Conservation (phyloP, 2,888 invertebrate species). For the Lepidonotus clava region DNA sequence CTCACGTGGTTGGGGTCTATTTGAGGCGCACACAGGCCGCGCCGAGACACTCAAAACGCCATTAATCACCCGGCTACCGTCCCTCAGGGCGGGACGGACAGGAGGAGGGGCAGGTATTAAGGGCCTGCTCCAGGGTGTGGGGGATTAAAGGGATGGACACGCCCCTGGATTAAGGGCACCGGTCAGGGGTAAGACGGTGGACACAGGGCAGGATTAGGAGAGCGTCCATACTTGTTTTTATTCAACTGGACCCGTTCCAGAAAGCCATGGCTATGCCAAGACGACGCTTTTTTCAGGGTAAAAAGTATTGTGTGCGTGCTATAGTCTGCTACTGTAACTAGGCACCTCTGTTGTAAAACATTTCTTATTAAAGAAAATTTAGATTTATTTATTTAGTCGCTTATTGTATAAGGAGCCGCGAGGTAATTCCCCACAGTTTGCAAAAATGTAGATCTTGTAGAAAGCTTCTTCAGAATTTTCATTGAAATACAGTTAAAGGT, state of each 20-base stretch:
- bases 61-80: conserved; percentile 31
- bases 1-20: conserved; percentile 30
- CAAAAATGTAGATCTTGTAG: too few species aligned
- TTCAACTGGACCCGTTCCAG: conserved; percentile 35
- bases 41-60: conserved; percentile 28
- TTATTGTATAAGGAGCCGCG: too few species aligned
- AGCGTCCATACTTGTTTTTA: background rate
- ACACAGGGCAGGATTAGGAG: background rate
- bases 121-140: background rate
- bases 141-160: conserved; percentile 44
- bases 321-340: too few species aligned
- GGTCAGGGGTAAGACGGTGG: conserved; percentile 28
- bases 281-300: too few species aligned
- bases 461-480: too few species aligned
- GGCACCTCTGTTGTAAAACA: too few species aligned
- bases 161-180: conserved; percentile 5
- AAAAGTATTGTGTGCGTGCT: too few species aligned
- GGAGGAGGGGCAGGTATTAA: conserved; percentile 20
- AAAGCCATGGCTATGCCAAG: too few species aligned
- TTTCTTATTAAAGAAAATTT: too few species aligned
- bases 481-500: too few species aligned
- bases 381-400: too few species aligned
- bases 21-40: conserved; percentile 41
- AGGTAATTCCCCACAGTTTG: too few species aligned
- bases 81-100: background rate